Evolutionary conservation across 1,140 invertebrate species (phyloP).

Genomic region (Drosophila tsacasi): DNA sequence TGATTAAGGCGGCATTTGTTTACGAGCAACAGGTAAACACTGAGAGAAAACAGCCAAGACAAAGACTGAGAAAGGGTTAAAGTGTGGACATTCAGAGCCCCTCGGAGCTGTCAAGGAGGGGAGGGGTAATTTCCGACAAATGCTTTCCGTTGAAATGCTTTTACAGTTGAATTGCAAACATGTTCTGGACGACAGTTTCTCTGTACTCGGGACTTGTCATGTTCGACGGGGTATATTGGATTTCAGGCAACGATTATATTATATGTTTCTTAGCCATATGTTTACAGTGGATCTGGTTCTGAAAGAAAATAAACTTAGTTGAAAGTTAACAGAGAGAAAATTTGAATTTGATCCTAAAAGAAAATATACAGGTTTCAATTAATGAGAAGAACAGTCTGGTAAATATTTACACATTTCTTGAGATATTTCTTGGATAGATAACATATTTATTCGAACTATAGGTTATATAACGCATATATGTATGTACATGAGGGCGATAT

Average conservation of each 20-base stretch:
- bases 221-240: slow-evolving; percentile 19
- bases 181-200: slow-evolving; percentile 48
- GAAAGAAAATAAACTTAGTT: background rate
- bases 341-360: background rate
- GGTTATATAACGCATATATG: no score
- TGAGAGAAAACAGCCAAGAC: slow-evolving; percentile 25
- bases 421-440: background rate
- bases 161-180: slow-evolving; percentile 73
- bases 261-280: background rate
- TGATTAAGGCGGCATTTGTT: slow-evolving; percentile 78
- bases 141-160: slow-evolving; percentile 72
- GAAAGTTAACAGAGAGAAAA: background rate
- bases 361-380: background rate
- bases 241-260: background rate
- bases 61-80: background rate
- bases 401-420: background rate
- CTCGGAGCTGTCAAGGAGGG: background rate
- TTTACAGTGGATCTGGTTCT: background rate
- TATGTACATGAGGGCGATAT: no score
- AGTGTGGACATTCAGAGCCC: background rate
- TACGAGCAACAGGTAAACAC: slow-evolving; percentile 76
- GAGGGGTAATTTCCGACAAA: slow-evolving; percentile 33
- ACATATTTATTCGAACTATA: no score
- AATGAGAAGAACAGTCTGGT: background rate
- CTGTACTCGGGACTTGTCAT: slow-evolving; percentile 6